Conservation (phyloP, 2,797 vertebrate genomes). For the Schizothorax lantsangensis region DNA sequence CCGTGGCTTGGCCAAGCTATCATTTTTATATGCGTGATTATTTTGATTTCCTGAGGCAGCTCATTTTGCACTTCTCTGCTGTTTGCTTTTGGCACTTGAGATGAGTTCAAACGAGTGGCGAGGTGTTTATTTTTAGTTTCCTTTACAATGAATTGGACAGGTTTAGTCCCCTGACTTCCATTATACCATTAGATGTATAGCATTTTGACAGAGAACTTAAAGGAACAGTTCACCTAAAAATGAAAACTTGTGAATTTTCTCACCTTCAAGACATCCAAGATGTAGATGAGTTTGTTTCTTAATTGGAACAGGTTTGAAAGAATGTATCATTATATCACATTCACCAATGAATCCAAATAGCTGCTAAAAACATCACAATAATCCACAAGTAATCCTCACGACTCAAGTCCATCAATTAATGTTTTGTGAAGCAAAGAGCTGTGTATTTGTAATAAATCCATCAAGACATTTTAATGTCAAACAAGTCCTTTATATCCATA, state of each 20-base stretch:
- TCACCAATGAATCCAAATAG: neutral
- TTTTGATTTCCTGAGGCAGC: conserved; percentile 63
- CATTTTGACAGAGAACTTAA: conserved; percentile 49
- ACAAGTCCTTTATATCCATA: neutral
- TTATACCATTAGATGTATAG: conserved; percentile 53
- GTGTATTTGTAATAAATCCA: neutral
- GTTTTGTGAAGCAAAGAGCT: neutral
- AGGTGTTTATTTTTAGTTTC: conserved; percentile 62
- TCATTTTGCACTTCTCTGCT: conserved; percentile 60
- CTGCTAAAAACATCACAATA: neutral
- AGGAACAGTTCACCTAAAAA: neutral
- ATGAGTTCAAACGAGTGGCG: conserved; percentile 49
- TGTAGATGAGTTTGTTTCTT: neutral
- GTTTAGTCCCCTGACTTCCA: conserved; percentile 49
- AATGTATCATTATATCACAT: neutral
- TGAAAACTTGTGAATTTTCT: neutral
- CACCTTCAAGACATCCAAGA: neutral
- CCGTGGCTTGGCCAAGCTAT: conserved; percentile 45
- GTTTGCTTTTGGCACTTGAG: conserved; percentile 62
- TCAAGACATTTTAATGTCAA: neutral
- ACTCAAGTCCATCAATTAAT: neutral
- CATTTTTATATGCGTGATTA: conserved; percentile 60
- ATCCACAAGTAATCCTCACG: neutral
- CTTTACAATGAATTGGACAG: conserved; percentile 56
- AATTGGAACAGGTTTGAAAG: neutral